Conservation (phyloP, 2,113 vertebrate species). For the Archocentrus centrarchus region DNA sequence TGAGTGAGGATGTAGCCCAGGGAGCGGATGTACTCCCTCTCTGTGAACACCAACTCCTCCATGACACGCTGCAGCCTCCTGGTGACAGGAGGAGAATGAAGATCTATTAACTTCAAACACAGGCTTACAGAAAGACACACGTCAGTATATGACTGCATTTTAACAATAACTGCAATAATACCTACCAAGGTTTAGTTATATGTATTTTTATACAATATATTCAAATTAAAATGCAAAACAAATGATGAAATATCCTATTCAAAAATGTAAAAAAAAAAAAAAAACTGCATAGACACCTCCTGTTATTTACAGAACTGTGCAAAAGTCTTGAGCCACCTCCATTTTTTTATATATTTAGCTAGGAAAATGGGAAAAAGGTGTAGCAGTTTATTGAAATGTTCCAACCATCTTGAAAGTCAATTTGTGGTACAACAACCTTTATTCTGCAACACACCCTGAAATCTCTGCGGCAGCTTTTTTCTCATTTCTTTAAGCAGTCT, state of each 20-base stretch:
- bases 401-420: background rate
- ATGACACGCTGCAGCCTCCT: constrained; percentile 82
- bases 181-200: too few species aligned
- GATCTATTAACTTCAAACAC: background rate
- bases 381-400: background rate
- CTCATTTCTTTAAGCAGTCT: too few species aligned
- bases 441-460: too few species aligned
- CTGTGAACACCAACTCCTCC: constrained; percentile 84
- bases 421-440: too few species aligned
- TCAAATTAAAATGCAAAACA: background rate
- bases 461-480: too few species aligned
- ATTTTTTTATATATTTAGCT: background rate
- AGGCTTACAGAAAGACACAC: background rate
- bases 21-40: constrained; percentile 81
- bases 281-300: background rate
- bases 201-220: background rate
- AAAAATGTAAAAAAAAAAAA: background rate
- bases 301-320: background rate
- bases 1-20: constrained; percentile 81
- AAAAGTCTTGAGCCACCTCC: background rate
- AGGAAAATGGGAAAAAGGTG: background rate
- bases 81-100: constrained; percentile 9
- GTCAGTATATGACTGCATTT: background rate
- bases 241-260: background rate
- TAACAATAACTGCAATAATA: background rate